Evolutionary conservation across 2,113 vertebrate species (phyloP), one percentile per base, ranked within the genome.

Genomic region (Laticauda colubrina): DNA sequence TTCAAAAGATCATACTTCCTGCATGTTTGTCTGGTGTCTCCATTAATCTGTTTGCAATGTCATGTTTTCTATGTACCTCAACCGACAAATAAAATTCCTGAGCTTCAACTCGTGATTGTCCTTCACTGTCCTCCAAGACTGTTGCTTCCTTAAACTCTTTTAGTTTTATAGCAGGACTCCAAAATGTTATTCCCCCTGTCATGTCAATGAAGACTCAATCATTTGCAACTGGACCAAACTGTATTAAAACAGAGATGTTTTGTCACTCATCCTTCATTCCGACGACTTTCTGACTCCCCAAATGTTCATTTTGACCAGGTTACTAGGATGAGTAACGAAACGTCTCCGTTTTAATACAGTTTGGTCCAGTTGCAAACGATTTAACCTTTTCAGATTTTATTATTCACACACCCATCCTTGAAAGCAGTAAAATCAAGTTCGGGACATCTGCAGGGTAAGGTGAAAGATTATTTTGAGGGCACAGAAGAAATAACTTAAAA

Each of bases 101-200:
- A 93, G 14, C 29, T 81, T 29, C 55, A 51, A 10, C 21, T 39
- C 6, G 14, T 29, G 23, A n/a, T 2, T 51, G 21, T 64, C n/a
- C 14, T n/a, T 48, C 45, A 0, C 0, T 20, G 1, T 21, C 57
- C 0, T 39, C 18, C 2, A 2, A 26, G 39, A 87, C 0, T 10
- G 24, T 24, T 48, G 1, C 23, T 21, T 12, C 24, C 24, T 11
- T 10, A 24, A 87, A 5, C 43, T 2, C 24, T 18, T 23, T 26
- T 26, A 12, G 0, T 21, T 51, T 43, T 21, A 86, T 1, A 87
- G 85, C 85, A 26, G 85, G 43, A 26, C 39, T 86, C 57, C 8
- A 61, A 61, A 61, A 61, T 26, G 8, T 61, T 10, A 26, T 61
- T 26, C 9, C 24, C 21, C 56, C 55, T 0, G 56, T 57, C 21